Percentiles rank a stretch among this genome's conserved stretches.
Conservation (phyloP, 2,797 vertebrate species). For the Channallabes apus region DNA sequence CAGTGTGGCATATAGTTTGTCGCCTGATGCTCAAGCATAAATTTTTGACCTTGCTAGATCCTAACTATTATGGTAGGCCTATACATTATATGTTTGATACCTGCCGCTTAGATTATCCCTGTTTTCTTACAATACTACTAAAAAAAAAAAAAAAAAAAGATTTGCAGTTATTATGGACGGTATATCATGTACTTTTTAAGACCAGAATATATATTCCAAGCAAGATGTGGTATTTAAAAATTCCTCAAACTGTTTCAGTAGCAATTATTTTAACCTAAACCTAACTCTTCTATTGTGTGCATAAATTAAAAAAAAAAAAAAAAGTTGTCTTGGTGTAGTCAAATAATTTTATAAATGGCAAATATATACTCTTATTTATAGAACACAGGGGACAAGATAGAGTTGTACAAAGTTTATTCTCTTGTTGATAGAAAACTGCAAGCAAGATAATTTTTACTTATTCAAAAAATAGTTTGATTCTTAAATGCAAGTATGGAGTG, state of each 20-base stretch:
- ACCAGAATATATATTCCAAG: neutral
- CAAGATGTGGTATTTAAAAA: neutral
- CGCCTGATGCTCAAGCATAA: neutral
- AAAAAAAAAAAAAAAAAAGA: no score
- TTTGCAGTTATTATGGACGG: neutral
- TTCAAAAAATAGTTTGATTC: conserved; percentile 10
- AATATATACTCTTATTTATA: neutral
- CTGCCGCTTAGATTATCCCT: neutral
- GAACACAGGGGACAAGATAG: neutral
- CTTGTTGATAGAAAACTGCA: neutral
- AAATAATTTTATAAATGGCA: neutral
- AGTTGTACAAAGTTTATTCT: neutral
- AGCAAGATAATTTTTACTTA: neutral
- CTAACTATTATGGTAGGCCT: neutral
- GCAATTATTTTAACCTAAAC: neutral
- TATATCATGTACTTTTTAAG: neutral
- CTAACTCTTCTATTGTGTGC: no score
- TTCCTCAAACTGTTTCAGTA: neutral
- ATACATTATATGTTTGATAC: neutral
- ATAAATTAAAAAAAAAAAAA: neutral
- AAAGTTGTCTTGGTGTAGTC: neutral
- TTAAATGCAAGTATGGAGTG: neutral
- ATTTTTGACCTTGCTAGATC: conserved; percentile 5
- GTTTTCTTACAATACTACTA: neutral
- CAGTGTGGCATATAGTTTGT: conserved; percentile 42